A percentile compares a stretch with the other conserved stretches of the same genome.
phyloP scores from a whole-genome alignment of 2,797 vertebrate species.

The Orestias chungarensis region DNA sequence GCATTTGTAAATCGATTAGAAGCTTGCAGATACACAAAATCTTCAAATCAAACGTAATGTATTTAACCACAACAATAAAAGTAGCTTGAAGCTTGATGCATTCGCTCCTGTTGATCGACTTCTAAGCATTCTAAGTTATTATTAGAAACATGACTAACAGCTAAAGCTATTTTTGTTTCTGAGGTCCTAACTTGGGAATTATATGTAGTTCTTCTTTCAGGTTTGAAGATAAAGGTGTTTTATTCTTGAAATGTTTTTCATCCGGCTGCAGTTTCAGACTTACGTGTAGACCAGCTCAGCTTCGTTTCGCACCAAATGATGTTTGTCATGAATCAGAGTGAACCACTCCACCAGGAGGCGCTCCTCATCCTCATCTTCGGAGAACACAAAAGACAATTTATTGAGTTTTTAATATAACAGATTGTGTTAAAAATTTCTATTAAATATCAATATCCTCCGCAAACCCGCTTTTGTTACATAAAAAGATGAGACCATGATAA shows the following conservation, averaged over 20 bases:
- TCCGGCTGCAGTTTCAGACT: conserved; percentile 54
- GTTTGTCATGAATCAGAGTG: conserved; percentile 97
- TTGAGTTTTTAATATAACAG: neutral
- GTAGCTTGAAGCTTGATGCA: too few species aligned
- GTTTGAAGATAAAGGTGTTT: neutral
- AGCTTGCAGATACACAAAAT: neutral
- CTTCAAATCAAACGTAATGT: neutral
- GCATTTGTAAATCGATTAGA: neutral
- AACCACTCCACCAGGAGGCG: conserved; percentile 95
- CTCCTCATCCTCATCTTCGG: conserved; percentile 90
- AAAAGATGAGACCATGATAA: neutral
- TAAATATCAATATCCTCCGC: neutral
- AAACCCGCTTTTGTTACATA: neutral
- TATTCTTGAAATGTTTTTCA: neutral
- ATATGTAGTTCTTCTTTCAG: neutral
- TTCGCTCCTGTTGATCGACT: neutral
- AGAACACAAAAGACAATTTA: neutral
- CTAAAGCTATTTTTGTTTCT: neutral
- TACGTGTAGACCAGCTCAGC: conserved; percentile 97
- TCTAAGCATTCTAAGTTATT: neutral
- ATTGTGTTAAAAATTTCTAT: neutral
- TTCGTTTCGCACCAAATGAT: conserved; percentile 91
- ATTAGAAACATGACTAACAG: neutral
- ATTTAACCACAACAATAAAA: too few species aligned
- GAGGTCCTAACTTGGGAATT: neutral